Base-by-base conservation (phyloP, 2,113 vertebrate species). In the Rostratula benghalensis region DNA sequence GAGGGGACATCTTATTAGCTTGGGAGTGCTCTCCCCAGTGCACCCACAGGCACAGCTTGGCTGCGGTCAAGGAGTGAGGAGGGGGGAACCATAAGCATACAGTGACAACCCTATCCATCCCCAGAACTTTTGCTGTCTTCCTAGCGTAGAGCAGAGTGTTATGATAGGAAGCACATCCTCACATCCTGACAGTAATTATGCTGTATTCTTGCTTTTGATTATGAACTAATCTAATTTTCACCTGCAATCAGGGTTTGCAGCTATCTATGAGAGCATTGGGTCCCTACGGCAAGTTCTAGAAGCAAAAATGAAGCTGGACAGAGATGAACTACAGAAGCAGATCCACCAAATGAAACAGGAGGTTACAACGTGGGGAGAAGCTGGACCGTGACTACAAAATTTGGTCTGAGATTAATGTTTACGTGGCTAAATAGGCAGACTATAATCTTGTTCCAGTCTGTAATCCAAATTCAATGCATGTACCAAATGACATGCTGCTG, bases 221-320 rank as follows among this genome's bases (percentile, higher is more conserved):
- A 19, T 33, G 30, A 89, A 80, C 51, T 90, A 85, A 89, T 48
- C 33, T 22, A 11, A 69, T 41, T 94, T 76, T 93, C 88, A 46
- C 64, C 75, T 89, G 41, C 69, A 50, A 87, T 64, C 89, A 98
- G 98, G 98, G 50, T 98, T 98, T 96, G 94, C 98, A 37, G 97
- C 98, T 51, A 98, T 98, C 94, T 98, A 98, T 51, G 98, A 98
- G 87, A 98, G 98, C 96, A 98, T 98, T 81, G 98, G 98, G 35
- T 98, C 98, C 64, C 97, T 98, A 80, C 97, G 97, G 80, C 97
- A 98, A 97, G 97, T 98, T 75, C 97, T 98, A 3, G 98, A 98
- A 94, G 97, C 97, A 1, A 98, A 98, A 97, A 98, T 98, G 97
- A 98, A 98, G 90, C 94, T 98, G 91, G 98, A 98, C 94, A 98